phyloP scores from a whole-genome alignment of 2,113 vertebrate genomes.

The Hepsetus odoe region DNA sequence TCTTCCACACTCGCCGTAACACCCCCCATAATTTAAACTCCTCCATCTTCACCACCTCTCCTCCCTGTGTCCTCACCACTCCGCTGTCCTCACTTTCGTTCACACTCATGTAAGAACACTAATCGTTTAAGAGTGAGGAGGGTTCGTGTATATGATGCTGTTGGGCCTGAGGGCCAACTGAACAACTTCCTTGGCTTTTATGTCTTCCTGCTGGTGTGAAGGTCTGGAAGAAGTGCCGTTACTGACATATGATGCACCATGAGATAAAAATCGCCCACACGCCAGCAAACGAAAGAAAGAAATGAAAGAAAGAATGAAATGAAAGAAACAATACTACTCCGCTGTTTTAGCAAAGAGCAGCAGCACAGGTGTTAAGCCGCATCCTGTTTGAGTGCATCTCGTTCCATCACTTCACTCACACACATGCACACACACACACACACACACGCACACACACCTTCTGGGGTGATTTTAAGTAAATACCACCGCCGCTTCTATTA shows the following conservation, averaged over 20 bases:
- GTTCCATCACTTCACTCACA: conserved; percentile 28
- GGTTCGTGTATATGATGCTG: not conserved
- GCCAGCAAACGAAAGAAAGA: not conserved
- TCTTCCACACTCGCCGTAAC: too few species aligned
- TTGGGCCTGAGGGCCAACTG: not conserved
- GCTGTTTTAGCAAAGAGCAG: not conserved
- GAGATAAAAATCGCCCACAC: not conserved
- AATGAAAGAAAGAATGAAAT: not conserved
- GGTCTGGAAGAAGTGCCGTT: not conserved
- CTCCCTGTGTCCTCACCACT: too few species aligned
- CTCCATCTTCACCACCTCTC: too few species aligned
- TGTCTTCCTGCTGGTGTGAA: conserved; percentile 25
- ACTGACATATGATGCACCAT: not conserved
- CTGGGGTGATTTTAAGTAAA: not conserved
- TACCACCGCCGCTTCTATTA: too few species aligned
- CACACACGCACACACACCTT: not conserved
- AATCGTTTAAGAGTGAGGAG: not conserved
- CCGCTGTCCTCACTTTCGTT: too few species aligned
- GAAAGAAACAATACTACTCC: not conserved
- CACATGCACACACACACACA: conserved; percentile 2
- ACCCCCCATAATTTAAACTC: too few species aligned
- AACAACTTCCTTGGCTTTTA: conserved; percentile 10
- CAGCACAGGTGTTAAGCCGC: conserved; percentile 41
- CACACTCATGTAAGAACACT: too few species aligned
- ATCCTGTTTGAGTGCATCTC: conserved; percentile 33